Evolutionary conservation across 2,797 vertebrate species (phyloP).

Genomic region (Loris lydekkerianus): DNA sequence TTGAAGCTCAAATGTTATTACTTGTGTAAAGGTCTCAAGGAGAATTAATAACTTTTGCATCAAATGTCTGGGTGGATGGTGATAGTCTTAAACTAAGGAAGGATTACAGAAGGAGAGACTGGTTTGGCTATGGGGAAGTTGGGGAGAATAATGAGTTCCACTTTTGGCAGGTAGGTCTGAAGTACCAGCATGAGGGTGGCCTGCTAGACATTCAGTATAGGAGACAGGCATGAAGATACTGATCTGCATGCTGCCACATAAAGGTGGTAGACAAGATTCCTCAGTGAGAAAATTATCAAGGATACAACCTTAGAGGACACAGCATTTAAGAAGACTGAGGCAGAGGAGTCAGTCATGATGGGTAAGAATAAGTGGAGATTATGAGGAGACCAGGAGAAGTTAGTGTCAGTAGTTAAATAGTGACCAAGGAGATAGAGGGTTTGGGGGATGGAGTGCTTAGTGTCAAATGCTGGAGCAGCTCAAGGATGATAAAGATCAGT

Average conservation of each 20-base stretch:
- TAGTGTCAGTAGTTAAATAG: not conserved
- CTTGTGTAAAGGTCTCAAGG: slow-evolving; percentile 16
- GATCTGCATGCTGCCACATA: not conserved
- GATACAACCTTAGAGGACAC: not conserved
- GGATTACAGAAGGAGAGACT: not conserved
- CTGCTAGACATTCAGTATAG: not conserved
- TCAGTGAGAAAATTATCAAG: slow-evolving; percentile 19
- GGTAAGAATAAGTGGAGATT: not conserved
- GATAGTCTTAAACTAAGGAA: not conserved
- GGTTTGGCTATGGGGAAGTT: not conserved
- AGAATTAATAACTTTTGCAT: not conserved
- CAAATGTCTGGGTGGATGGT: not conserved
- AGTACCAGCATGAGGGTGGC: not conserved
- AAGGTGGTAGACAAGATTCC: not conserved
- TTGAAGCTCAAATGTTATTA: slow-evolving; percentile 55
- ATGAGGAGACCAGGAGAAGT: not conserved
- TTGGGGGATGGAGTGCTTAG: not conserved
- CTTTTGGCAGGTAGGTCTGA: not conserved
- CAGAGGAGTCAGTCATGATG: not conserved
- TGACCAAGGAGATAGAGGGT: not conserved
- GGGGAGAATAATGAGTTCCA: not conserved
- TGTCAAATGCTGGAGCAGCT: not conserved
- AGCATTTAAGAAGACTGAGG: slow-evolving; percentile 3
- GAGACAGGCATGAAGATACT: not conserved
- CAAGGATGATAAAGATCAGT: not conserved